phyloP scores from a whole-genome alignment of 2,797 vertebrate species.

The Ceryle rudis region DNA sequence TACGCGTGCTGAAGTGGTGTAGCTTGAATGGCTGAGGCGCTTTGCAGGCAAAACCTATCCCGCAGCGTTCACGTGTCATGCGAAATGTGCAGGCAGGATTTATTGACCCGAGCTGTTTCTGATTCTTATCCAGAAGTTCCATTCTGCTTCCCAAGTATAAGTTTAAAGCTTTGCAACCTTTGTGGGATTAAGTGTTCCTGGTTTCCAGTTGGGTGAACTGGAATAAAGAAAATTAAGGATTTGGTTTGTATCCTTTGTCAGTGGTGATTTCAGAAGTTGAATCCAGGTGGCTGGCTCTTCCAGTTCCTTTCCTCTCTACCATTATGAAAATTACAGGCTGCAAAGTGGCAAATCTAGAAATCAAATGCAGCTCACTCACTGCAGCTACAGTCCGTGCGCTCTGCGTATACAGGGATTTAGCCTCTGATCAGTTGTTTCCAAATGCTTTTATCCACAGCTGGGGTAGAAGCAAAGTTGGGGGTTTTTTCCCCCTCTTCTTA shows the following conservation, averaged over 20 bases:
- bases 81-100: background rate
- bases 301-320: background rate
- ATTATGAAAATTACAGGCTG: rapidly evolving
- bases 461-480: background rate
- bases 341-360: background rate
- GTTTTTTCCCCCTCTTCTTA: background rate
- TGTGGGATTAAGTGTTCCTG: background rate
- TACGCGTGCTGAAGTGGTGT: rapidly evolving
- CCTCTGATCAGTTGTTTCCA: background rate
- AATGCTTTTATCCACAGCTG: background rate
- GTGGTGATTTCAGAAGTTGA: background rate
- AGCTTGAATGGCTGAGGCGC: background rate
- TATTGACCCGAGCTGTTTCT: background rate
- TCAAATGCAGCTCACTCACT: rapidly evolving
- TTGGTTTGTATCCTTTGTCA: background rate
- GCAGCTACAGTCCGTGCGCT: rapidly evolving
- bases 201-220: background rate
- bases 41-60: background rate
- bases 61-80: rapidly evolving
- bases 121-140: background rate
- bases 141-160: background rate
- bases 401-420: rapidly evolving
- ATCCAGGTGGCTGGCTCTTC: background rate
- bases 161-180: background rate
- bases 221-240: background rate